A percentile compares a stretch with the other conserved stretches of the same genome.
These are phyloP conservation scores for Apodemus speciosus DNA, from an alignment of 2,113 vertebrate species.

Conservation along the genomic window DNA sequence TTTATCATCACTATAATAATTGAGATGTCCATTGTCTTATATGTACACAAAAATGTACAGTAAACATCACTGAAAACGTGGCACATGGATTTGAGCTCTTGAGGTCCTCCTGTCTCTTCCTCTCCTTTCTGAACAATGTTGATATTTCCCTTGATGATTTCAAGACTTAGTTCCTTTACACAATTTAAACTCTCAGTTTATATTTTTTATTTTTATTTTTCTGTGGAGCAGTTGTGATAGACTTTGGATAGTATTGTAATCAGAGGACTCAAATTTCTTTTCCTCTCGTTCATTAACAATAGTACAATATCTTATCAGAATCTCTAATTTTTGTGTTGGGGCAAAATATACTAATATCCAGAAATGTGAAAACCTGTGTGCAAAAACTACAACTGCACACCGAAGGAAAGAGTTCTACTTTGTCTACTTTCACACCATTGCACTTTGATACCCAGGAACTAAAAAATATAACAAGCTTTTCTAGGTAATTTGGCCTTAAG, in stretches of 20 bases:
- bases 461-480: neutral
- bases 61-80: neutral
- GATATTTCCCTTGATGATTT: neutral
- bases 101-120: neutral
- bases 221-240: neutral
- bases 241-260: neutral
- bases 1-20: constrained; percentile 42
- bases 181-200: neutral
- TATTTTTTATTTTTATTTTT: neutral
- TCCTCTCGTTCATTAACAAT: neutral
- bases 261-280: neutral
- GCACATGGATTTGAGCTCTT: neutral
- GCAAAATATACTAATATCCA: neutral
- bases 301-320: neutral
- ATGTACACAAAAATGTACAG: neutral
- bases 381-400: neutral
- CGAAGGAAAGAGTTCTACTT: neutral
- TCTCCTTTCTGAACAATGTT: neutral
- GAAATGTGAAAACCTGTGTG: neutral
- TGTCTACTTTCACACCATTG: no score
- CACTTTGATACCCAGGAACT: neutral
- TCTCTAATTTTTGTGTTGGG: neutral
- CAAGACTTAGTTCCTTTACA: neutral
- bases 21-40: neutral
- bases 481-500: neutral